phyloP scores from a whole-genome alignment of 2,113 vertebrate species.

The Danionella cerebrum region DNA sequence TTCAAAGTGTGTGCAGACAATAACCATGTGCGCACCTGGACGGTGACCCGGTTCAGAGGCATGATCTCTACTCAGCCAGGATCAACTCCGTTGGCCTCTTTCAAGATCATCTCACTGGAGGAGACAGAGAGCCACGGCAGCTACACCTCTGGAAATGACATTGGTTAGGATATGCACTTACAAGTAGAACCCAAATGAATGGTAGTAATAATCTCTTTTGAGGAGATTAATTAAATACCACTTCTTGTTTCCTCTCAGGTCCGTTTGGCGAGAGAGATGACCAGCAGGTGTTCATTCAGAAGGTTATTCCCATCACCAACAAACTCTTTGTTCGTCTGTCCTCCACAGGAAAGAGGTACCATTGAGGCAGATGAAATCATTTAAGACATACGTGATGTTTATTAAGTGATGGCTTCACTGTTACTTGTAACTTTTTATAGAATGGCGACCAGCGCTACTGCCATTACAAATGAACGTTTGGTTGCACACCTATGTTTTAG shows the following conservation, averaged over 20 bases:
- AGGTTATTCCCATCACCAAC: constrained; percentile 94
- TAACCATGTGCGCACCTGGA: constrained; percentile 94
- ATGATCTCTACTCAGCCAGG: constrained; percentile 98
- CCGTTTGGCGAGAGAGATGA: constrained; percentile 96
- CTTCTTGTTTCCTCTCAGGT: constrained; percentile 57
- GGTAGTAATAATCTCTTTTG: not conserved
- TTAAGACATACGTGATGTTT: too few species aligned
- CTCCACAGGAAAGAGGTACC: constrained; percentile 91
- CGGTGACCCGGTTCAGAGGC: constrained; percentile 90
- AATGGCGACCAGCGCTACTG: too few species aligned
- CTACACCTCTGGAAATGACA: constrained; percentile 91
- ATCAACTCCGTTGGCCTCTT: constrained; percentile 90
- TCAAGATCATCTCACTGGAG: constrained; percentile 93
- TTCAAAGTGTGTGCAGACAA: constrained; percentile 97
- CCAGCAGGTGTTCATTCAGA: constrained; percentile 97
- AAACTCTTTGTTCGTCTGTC: constrained; percentile 94
- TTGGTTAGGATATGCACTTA: constrained; percentile 64
- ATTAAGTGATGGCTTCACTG: too few species aligned
- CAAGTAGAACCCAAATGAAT: not conserved
- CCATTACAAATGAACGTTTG: too few species aligned
- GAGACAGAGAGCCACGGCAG: constrained; percentile 92
- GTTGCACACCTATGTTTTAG: constrained; percentile 47
- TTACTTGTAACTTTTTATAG: too few species aligned
- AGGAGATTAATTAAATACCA: not conserved
- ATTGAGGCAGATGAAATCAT: not conserved